These are phyloP conservation scores for Litocranius walleri DNA, from an alignment of 2,113 vertebrate genomes.

Conservation along the genomic window DNA sequence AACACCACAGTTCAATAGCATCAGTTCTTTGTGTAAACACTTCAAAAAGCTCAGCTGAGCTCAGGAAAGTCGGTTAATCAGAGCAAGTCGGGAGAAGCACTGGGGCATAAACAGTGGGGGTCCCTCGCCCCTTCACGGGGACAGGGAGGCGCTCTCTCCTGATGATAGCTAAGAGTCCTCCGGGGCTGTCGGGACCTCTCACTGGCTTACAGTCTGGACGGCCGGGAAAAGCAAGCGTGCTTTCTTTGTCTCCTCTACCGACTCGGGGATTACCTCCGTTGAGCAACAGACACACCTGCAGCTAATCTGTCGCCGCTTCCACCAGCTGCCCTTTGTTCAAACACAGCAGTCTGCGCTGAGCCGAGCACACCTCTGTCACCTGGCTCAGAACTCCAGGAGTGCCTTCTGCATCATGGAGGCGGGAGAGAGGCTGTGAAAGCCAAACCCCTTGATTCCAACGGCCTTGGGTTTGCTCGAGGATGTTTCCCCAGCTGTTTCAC, in stretches of 20 bases:
- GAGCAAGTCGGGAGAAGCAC: rapidly evolving
- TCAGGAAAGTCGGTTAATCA: no score
- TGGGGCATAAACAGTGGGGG: rapidly evolving
- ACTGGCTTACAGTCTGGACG: no score
- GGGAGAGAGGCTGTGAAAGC: background rate
- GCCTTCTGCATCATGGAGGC: rapidly evolving
- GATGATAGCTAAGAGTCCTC: background rate
- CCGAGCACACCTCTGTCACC: rapidly evolving
- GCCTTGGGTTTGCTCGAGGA: rapidly evolving
- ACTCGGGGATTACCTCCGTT: background rate
- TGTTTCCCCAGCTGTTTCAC: background rate
- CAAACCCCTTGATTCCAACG: no score
- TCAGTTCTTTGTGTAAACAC: background rate
- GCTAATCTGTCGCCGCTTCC: no score
- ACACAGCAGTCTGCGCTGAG: rapidly evolving
- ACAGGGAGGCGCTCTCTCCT: rapidly evolving
- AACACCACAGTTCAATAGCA: background rate
- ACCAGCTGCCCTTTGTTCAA: rapidly evolving
- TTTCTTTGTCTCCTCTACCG: background rate
- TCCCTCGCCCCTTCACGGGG: rapidly evolving
- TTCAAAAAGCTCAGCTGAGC: background rate
- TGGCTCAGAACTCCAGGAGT: background rate
- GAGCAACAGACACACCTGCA: rapidly evolving
- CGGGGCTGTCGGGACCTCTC: rapidly evolving
- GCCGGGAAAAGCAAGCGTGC: background rate